These are phyloP conservation scores for Tuberolachnus salignus DNA, from an alignment of 2,888 invertebrate species.

Conservation along the genomic window DNA sequence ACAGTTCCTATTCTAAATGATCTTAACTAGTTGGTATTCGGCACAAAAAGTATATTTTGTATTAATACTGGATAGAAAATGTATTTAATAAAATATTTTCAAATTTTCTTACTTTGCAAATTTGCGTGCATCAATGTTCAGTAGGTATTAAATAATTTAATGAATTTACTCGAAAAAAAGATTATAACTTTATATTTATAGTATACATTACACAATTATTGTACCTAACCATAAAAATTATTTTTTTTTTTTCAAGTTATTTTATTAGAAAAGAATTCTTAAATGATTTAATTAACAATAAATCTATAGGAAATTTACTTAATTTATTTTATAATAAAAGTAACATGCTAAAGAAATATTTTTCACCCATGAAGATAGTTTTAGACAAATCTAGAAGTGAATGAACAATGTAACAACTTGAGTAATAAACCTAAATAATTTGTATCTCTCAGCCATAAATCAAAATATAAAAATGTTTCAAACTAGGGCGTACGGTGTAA, in stretches of 20 bases:
- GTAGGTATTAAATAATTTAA: no score
- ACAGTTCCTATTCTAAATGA: no score
- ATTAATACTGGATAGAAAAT: no score
- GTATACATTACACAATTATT: no score
- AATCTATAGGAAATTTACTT: neutral
- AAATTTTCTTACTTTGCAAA: no score
- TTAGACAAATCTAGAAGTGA: neutral
- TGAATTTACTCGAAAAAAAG: no score
- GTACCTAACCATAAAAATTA: no score
- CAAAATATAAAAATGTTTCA: conserved; percentile 30
- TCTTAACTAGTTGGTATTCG: no score
- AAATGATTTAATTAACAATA: neutral
- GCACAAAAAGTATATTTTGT: no score
- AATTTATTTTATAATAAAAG: neutral
- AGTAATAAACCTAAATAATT: conserved; percentile 34
- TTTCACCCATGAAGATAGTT: neutral
- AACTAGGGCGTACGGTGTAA: conserved; percentile 14
- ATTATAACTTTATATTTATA: no score
- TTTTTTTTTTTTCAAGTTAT: neutral
- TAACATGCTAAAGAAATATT: neutral
- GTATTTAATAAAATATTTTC: no score
- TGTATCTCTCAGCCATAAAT: conserved; percentile 39
- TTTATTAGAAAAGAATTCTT: neutral
- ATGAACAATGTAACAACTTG: conserved; percentile 26
- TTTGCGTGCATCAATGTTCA: no score